Base-by-base conservation (phyloP, 2,888 invertebrate genomes). In the Limnephilus marmoratus region DNA sequence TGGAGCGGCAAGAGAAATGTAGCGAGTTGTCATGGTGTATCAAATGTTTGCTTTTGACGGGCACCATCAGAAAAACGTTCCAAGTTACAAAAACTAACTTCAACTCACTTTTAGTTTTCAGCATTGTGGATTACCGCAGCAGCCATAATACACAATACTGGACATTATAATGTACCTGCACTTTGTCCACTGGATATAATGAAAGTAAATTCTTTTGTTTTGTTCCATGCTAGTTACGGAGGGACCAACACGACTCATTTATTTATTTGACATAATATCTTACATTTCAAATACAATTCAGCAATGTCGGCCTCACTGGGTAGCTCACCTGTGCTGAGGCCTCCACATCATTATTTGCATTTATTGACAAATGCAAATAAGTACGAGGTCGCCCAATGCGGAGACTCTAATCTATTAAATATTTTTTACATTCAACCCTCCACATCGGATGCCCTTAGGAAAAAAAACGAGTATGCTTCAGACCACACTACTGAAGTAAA, bases 41-140 rank as follows among this genome's bases (percentile, higher is more conserved):
- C 86, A 41, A 86, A 45, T 37, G 41, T 86, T 45, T 86, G 86
- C 29, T 2, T 86, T 45, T 86, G 86, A 86, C 86, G 45, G 29
- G 24, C 37, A 24, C 24, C 45, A 86, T 49, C 45, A 41, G 86
- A n/a, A 86, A 86, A 86, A 45, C 45, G 7, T 86, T 68, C 68
- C 68, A 24, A 68, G 68, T 68, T 68, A 68, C 68, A 68, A 68
- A 68, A n/a, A 68, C 68, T 68, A 68, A 24, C 9, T 68, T 68
- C 68, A 68, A 68, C 68, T 68, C 53, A 68, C 53, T 68, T 53
- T 68, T 68, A 68, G 53, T 68, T 68, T 68, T 68, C 24, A 68
- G 68, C 24, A n/a, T 68, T n/a, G n/a, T 68, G 68, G 24, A 68
- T 68, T 68, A 68, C 68, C 68, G 68, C 24, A 68, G 24, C 68